Evolutionary conservation across 2,797 vertebrate species (phyloP).

Genomic region (Peromyscus attwateri): DNA sequence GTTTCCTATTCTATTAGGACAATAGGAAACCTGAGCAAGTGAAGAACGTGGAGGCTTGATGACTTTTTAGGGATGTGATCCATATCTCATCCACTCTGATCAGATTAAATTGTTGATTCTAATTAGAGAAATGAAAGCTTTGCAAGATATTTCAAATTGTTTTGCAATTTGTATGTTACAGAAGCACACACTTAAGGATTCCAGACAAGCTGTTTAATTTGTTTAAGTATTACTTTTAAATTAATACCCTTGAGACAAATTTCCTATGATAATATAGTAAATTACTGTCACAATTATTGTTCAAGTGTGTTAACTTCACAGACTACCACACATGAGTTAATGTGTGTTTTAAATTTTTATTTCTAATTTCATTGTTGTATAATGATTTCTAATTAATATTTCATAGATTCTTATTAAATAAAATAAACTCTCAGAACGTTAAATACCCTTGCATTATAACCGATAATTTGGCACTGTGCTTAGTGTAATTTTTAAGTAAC

Average conservation of each 20-base stretch:
- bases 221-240: slow-evolving; percentile 27
- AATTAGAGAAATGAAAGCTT: slow-evolving; percentile 6
- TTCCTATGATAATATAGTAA: not conserved
- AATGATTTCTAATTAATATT: not conserved
- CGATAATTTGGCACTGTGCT: not conserved
- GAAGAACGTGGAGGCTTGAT: not conserved
- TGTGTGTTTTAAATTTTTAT: not conserved
- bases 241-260: not conserved
- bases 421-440: not conserved
- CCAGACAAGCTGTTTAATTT: not conserved
- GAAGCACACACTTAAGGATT: not conserved
- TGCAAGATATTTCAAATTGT: not conserved
- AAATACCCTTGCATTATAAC: not conserved
- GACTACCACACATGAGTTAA: not conserved
- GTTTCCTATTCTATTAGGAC: not conserved
- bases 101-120: not conserved
- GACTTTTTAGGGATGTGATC: slow-evolving; percentile 2
- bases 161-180: not conserved
- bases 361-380: not conserved
- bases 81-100: not conserved
- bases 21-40: not conserved
- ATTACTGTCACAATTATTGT: not conserved
- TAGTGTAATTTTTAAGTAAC: not conserved
- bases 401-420: not conserved
- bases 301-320: not conserved